A percentile compares a stretch with the other conserved stretches of the same genome.
Evolutionary conservation across 2,888 invertebrate genomes (phyloP).

Genomic region (Zele albiditarsus): DNA sequence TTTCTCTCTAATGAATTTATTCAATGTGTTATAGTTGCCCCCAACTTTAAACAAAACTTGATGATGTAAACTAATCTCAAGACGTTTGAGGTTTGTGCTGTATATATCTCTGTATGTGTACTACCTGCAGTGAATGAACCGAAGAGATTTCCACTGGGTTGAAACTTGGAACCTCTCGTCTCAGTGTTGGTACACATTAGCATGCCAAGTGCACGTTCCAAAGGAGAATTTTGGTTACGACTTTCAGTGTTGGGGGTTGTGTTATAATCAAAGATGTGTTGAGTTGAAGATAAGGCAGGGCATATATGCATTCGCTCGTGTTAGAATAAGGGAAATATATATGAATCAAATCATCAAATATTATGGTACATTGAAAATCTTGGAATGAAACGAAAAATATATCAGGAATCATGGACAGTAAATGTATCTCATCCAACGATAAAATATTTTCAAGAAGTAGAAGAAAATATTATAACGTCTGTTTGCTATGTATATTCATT

Average conservation of each 20-base stretch:
- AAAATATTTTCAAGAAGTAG: no score
- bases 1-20: background rate
- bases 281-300: background rate
- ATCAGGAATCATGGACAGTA: no score
- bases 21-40: background rate
- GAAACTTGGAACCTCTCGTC: constrained; percentile 11
- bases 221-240: constrained; percentile 21
- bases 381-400: no score
- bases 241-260: background rate
- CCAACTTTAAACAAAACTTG: background rate
- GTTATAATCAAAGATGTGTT: constrained; percentile 17
- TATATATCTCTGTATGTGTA: background rate
- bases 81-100: background rate
- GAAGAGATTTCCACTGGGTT: background rate
- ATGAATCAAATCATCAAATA: no score
- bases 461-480: no score
- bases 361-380: no score
- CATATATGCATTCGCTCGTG: background rate
- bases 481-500: no score
- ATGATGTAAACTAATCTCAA: background rate
- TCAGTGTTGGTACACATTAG: constrained; percentile 30
- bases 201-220: constrained; percentile 31
- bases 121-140: background rate
- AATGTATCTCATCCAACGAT: no score
- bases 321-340: no score